phyloP scores from a whole-genome alignment of 2,113 vertebrate genomes.

The Aleadryas rufinucha region DNA sequence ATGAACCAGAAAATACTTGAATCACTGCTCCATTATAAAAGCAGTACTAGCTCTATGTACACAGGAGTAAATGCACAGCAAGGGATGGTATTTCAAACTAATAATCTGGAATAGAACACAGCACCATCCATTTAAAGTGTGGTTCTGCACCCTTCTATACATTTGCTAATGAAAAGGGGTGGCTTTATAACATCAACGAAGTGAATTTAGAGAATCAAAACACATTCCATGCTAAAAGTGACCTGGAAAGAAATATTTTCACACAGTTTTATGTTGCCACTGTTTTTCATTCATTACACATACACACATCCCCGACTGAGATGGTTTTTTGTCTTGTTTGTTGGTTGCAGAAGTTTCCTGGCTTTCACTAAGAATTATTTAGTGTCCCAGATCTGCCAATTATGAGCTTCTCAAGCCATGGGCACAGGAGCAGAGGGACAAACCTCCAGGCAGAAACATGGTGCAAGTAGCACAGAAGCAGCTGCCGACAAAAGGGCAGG shows the following conservation, averaged over 20 bases:
- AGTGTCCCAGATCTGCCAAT: conserved; percentile 56
- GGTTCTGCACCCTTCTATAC: background rate
- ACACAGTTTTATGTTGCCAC: background rate
- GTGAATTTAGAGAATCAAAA: background rate
- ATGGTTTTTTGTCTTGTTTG: background rate
- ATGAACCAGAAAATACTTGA: background rate
- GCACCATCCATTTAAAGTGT: background rate
- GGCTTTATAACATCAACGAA: background rate
- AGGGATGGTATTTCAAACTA: background rate
- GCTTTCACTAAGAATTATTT: conserved; percentile 12
- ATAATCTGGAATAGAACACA: background rate
- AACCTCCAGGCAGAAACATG: conserved; percentile 40
- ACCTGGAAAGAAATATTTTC: background rate
- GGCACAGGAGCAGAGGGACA: background rate
- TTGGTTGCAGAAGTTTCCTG: conserved; percentile 22
- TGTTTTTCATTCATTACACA: background rate
- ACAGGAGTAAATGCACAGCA: background rate
- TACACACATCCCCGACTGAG: background rate
- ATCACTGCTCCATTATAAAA: background rate
- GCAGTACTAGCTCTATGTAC: background rate
- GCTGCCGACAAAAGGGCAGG: conserved; percentile 31
- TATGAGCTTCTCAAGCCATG: background rate
- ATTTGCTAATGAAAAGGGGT: background rate
- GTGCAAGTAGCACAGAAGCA: background rate
- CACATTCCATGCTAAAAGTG: background rate